These are phyloP conservation scores for Pharmacophagus antenor DNA, from an alignment of 2,888 invertebrate genomes.

Conservation along the genomic window DNA sequence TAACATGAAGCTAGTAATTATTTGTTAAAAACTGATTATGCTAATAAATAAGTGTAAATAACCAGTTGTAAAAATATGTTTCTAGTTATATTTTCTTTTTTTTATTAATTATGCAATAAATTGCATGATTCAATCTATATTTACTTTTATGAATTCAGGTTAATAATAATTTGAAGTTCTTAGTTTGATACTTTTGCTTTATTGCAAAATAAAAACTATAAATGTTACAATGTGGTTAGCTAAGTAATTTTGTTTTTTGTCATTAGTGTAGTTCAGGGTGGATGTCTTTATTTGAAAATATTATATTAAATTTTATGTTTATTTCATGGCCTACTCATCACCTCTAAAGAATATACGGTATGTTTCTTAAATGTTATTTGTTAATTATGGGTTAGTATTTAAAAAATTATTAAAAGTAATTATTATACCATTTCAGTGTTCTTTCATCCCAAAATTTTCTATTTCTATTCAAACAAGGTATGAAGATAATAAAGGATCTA, in stretches of 20 bases:
- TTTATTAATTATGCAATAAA: no score
- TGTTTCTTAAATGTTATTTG: slow-evolving; percentile 54
- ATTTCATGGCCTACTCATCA: slow-evolving; percentile 50
- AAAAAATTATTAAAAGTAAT: not conserved
- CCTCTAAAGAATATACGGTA: slow-evolving; percentile 85
- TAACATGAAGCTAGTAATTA: no score
- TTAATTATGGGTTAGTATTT: not conserved
- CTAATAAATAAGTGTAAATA: no score
- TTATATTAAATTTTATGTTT: slow-evolving; percentile 37
- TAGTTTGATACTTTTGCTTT: no score
- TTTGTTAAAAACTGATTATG: no score
- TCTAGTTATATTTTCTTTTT: no score
- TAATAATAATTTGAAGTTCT: no score
- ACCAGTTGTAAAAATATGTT: no score
- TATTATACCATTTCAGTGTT: slow-evolving; percentile 85
- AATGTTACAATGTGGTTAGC: no score
- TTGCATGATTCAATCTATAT: no score
- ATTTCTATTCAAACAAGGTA: slow-evolving; percentile 94
- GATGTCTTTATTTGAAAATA: not conserved
- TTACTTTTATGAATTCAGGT: no score
- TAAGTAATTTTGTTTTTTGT: not conserved
- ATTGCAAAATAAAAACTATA: no score
- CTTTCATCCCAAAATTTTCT: slow-evolving; percentile 91
- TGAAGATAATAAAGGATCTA: slow-evolving; percentile 92
- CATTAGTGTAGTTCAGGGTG: not conserved